Conservation (phyloP, 2,888 invertebrate genomes). For the Cylindroiulus punctatus region DNA sequence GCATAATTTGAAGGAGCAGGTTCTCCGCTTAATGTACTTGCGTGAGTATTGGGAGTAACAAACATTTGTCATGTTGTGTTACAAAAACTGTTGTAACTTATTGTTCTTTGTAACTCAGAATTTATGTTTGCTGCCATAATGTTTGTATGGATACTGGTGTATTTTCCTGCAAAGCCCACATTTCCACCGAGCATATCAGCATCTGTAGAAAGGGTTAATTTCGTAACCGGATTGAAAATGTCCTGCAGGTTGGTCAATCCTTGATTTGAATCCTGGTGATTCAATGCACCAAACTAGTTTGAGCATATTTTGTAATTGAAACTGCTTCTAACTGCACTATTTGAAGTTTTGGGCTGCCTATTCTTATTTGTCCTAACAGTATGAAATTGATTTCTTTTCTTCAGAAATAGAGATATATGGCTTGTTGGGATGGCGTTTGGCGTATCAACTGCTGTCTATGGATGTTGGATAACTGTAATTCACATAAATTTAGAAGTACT, state of each 20-base stretch:
- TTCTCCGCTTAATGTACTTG: conserved; percentile 51
- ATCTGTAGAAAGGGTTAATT: conserved; percentile 45
- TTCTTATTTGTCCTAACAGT: not conserved
- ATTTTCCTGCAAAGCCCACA: conserved; percentile 52
- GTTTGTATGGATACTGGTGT: conserved; percentile 51
- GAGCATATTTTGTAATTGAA: not conserved
- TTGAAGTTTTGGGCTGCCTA: not conserved
- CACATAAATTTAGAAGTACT: conserved; percentile 55
- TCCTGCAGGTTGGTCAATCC: not conserved
- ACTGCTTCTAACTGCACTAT: not conserved
- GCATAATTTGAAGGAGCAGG: conserved; percentile 35
- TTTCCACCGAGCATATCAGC: conserved; percentile 55
- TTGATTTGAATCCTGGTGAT: not conserved
- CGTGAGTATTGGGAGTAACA: conserved; percentile 11
- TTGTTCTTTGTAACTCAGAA: conserved; percentile 41
- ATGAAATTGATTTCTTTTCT: not conserved
- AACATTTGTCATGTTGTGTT: not conserved
- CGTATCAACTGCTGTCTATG: conserved; percentile 49
- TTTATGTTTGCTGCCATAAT: conserved; percentile 53
- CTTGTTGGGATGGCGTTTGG: conserved; percentile 50
- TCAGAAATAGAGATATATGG: conserved; percentile 55
- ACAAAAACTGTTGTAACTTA: not conserved
- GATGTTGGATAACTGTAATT: conserved; percentile 54
- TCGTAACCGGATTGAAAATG: conserved; percentile 14
- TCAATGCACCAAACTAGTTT: not conserved